phyloP scores from a whole-genome alignment of 2,888 invertebrate genomes.

The Synanthedon vespiformis region DNA sequence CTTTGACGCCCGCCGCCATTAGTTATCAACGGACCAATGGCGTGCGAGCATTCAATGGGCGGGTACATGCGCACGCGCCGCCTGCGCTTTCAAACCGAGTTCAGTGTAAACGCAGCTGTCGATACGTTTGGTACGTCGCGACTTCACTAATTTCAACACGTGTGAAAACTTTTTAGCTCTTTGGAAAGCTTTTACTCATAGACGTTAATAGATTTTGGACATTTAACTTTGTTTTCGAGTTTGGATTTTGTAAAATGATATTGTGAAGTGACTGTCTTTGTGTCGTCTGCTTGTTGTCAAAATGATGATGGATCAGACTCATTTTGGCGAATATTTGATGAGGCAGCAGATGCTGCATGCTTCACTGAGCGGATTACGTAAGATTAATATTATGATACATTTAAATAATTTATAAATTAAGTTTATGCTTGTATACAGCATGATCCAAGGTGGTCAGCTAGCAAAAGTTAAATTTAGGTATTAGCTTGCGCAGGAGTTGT shows the following conservation, averaged over 20 bases:
- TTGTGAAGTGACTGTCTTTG: slow-evolving; percentile 43
- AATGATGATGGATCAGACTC: slow-evolving; percentile 68
- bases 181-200: not conserved
- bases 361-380: slow-evolving; percentile 56
- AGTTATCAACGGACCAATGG: slow-evolving; percentile 39
- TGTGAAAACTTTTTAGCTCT: not conserved
- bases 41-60: slow-evolving; percentile 24
- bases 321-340: slow-evolving; percentile 61
- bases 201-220: not conserved
- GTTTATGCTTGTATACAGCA: no score
- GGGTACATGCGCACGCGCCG: slow-evolving; percentile 59
- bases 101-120: slow-evolving; percentile 61
- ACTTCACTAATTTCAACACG: slow-evolving; percentile 7
- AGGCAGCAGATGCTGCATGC: slow-evolving; percentile 66
- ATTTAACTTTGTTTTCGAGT: not conserved
- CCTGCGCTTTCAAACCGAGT: slow-evolving; percentile 27
- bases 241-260: slow-evolving; percentile 23
- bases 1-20: slow-evolving; percentile 41
- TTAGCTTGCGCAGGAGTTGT: no score
- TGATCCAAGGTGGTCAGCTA: no score
- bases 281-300: slow-evolving; percentile 20
- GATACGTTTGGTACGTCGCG: slow-evolving; percentile 35
- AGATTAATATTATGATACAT: slow-evolving; percentile 17
- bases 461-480: no score
- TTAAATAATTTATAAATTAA: no score